These are phyloP conservation scores for Spodoptera littoralis DNA, from an alignment of 2,888 invertebrate genomes.

Conservation along the genomic window DNA sequence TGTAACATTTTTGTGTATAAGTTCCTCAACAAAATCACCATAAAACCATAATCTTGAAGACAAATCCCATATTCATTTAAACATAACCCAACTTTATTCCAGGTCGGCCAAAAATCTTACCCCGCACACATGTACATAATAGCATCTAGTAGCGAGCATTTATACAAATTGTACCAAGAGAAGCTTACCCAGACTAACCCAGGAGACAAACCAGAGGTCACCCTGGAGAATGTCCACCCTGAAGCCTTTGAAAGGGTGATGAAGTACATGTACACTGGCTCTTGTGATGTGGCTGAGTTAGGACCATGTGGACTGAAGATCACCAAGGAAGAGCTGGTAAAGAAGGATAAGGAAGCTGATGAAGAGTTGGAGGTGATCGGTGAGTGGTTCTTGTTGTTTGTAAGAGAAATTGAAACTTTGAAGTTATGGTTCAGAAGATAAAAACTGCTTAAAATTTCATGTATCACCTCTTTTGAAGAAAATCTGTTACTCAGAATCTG, in stretches of 20 bases:
- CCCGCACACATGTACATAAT: slow-evolving; percentile 93
- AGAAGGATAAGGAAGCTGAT: slow-evolving; percentile 71
- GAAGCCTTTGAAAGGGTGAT: slow-evolving; percentile 93
- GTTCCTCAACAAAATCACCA: no score
- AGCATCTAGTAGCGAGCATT: slow-evolving; percentile 89
- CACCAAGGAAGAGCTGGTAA: slow-evolving; percentile 78
- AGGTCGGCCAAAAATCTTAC: slow-evolving; percentile 90
- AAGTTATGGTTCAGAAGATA: no score
- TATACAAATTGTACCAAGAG: slow-evolving; percentile 88
- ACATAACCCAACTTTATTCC: slow-evolving; percentile 20
- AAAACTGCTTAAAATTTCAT: no score
- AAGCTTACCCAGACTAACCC: slow-evolving; percentile 53
- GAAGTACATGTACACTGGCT: slow-evolving; percentile 90
- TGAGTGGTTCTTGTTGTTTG: slow-evolving; percentile 54
- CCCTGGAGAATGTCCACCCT: slow-evolving; percentile 87
- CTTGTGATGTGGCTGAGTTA: slow-evolving; percentile 89
- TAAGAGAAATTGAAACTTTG: no score
- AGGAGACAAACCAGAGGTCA: slow-evolving; percentile 77
- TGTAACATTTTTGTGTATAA: no score
- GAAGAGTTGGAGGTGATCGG: slow-evolving; percentile 75
- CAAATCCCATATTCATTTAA: background rate
- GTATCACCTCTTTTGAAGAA: no score
- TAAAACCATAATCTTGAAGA: no score
- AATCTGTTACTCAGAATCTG: no score
- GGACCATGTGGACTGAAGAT: slow-evolving; percentile 86